phyloP scores from a whole-genome alignment of 2,888 invertebrate species.

The Melanotus villosus region DNA sequence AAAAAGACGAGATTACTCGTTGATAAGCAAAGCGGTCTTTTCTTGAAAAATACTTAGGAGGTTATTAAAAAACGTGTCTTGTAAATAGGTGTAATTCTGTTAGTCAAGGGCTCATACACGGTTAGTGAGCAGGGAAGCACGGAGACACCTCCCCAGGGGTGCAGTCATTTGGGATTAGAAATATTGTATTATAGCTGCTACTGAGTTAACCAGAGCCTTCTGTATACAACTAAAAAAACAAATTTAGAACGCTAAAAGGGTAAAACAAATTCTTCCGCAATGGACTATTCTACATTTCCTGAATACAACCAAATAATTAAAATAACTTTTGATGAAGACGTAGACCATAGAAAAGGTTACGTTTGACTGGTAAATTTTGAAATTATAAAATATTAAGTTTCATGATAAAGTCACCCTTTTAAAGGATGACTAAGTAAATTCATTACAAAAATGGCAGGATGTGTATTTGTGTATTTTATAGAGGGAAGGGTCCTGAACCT shows the following conservation, averaged over 20 bases:
- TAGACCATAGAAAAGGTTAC: too few species aligned
- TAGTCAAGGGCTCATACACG: constrained; percentile 59
- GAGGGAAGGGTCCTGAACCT: not conserved
- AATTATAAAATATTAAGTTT: too few species aligned
- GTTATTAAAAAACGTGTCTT: constrained; percentile 54
- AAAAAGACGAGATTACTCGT: not conserved
- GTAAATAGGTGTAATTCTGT: constrained; percentile 59
- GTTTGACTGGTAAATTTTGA: too few species aligned
- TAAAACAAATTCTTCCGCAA: too few species aligned
- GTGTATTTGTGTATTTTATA: too few species aligned
- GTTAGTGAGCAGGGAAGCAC: constrained; percentile 62
- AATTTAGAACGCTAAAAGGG: not conserved
- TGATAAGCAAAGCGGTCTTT: constrained; percentile 15
- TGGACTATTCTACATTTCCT: too few species aligned
- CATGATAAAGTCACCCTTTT: too few species aligned
- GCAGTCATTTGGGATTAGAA: constrained; percentile 60
- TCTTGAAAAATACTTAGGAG: constrained; percentile 35
- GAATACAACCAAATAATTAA: too few species aligned
- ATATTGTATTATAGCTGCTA: constrained; percentile 59
- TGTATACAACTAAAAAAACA: not conserved
- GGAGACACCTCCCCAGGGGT: constrained; percentile 56
- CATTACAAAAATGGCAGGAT: too few species aligned
- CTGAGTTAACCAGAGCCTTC: constrained; percentile 42
- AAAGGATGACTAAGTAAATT: too few species aligned
- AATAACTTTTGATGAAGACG: too few species aligned